Percentiles rank a stretch among this genome's conserved stretches.
Evolutionary conservation across 2,888 invertebrate species (phyloP).

Genomic region (Leptarthrus brevirostris): DNA sequence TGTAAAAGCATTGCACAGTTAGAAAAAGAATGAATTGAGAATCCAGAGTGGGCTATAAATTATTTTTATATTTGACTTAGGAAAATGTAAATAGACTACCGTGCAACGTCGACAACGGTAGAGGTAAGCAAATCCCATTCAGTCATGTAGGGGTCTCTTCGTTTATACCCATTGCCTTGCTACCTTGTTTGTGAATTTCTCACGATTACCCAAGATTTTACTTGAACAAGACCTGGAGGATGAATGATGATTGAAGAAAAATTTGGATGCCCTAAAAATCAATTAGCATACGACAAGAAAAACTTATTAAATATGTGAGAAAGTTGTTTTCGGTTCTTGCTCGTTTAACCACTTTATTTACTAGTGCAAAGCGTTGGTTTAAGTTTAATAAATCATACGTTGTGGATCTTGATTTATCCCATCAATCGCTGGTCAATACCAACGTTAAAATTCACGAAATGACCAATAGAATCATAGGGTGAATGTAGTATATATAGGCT

Average conservation of each 20-base stretch:
- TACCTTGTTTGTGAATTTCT: conserved; percentile 15
- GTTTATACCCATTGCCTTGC: background rate
- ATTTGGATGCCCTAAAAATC: background rate
- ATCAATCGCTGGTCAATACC: too few relatives aligned
- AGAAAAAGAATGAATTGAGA: background rate
- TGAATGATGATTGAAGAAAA: background rate
- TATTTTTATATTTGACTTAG: conserved; percentile 41
- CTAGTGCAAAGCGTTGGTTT: too few relatives aligned
- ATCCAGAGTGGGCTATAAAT: conserved; percentile 31
- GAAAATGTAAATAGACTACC: conserved; percentile 43
- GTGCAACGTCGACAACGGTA: conserved; percentile 7
- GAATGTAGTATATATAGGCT: too few relatives aligned
- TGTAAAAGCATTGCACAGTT: background rate
- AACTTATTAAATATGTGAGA: conserved; percentile 21
- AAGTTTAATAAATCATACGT: too few relatives aligned
- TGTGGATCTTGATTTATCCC: too few relatives aligned
- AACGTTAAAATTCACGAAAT: too few relatives aligned
- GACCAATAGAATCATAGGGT: too few relatives aligned
- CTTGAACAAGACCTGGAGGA: background rate
- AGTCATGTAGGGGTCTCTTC: conserved; percentile 27
- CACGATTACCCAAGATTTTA: background rate
- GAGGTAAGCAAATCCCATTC: background rate
- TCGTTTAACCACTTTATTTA: too few relatives aligned
- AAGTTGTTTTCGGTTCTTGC: too few relatives aligned
- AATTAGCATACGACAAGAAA: conserved; percentile 33